Evolutionary conservation across 2,797 vertebrate genomes (phyloP).

Genomic region (Pseudochromis fuscus): DNA sequence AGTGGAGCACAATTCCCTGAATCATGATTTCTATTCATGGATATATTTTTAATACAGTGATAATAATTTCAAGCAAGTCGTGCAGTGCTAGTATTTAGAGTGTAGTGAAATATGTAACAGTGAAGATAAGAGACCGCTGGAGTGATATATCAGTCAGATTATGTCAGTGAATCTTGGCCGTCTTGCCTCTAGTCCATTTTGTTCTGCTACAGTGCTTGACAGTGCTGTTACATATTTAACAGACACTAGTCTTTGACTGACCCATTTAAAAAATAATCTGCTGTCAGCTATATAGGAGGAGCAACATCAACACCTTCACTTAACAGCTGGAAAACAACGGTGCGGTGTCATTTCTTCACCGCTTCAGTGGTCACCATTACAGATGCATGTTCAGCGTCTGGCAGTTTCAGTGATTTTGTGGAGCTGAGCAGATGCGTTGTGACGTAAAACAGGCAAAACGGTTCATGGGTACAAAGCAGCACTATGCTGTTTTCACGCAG

Average conservation of each 20-base stretch:
- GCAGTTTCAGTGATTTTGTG: not conserved
- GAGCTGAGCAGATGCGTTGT: not conserved
- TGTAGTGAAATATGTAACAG: slow-evolving; percentile 7
- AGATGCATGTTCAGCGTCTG: slow-evolving; percentile 4
- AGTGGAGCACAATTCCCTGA: not conserved
- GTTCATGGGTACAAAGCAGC: too few relatives aligned
- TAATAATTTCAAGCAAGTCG: not conserved
- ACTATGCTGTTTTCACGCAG: too few relatives aligned
- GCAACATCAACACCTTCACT: slow-evolving; percentile 16
- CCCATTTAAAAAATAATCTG: slow-evolving; percentile 11
- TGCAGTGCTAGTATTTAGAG: not conserved
- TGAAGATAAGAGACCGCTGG: slow-evolving; percentile 7
- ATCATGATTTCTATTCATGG: not conserved
- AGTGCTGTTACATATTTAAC: slow-evolving; percentile 37
- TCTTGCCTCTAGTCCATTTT: slow-evolving; percentile 20
- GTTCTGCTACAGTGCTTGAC: slow-evolving; percentile 7
- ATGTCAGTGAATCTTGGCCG: slow-evolving; percentile 11
- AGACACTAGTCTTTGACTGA: slow-evolving; percentile 16
- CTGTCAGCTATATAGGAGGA: slow-evolving; percentile 2
- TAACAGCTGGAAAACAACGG: slow-evolving; percentile 31
- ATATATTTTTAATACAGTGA: not conserved
- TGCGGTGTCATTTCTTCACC: slow-evolving; percentile 27
- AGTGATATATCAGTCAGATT: slow-evolving; percentile 26
- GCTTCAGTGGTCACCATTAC: slow-evolving; percentile 17
- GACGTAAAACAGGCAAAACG: slow-evolving; percentile 3